Evolutionary conservation across 1,140 invertebrate species (phyloP), one percentile per base, ranked within the genome.

Genomic region (Scylla paramamosain): DNA sequence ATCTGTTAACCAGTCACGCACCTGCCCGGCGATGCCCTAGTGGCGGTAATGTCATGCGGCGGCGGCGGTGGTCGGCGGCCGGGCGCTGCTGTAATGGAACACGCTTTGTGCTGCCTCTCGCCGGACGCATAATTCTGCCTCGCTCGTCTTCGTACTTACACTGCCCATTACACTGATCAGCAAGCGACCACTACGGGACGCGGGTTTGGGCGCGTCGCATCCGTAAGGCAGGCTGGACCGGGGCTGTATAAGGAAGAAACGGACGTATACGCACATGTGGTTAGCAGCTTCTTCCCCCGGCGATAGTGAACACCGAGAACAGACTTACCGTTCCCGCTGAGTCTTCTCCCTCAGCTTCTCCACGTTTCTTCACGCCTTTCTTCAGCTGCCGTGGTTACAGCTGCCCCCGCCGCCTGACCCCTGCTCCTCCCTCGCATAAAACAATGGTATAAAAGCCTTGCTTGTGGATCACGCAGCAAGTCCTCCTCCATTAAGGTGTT

Each of bases 61-160:
- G n/a, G 89, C n/a, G 28, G 16, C n/a, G 48, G 7, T 6, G 59
- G 52, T 48, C n/a, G 89, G 46, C 4, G n/a, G 89, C 89, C 46
- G 1, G 31, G 89, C n/a, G 48, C 45, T 52, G 46, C 20, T 52
- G 89, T 91, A 91, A 91, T 59, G 89, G 28, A 59, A 59, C 89
- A 91, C 29, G 90, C 52, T 91, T 91, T 91, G 90, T 91, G 46
- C 28, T 77, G n/a, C 20, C 52, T 91, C 48, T 46, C 12, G 32
- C 90, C 90, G 52, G 59, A 91, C 59, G 67, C 90, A 91, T 91
- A 28, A 91, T 39, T 91, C 59, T 77, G 28, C 59, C 89, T 28
- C 89, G 89, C 89, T 28, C 59, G 28, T 32, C 29, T 48, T 39
- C 31, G 29, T 77, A 91, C 28, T 31, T 77, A 77, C 90, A 91